A percentile compares a stretch with the other conserved stretches of the same genome.
Evolutionary conservation across 2,797 vertebrate species (phyloP).

Genomic region (Lates japonicus): DNA sequence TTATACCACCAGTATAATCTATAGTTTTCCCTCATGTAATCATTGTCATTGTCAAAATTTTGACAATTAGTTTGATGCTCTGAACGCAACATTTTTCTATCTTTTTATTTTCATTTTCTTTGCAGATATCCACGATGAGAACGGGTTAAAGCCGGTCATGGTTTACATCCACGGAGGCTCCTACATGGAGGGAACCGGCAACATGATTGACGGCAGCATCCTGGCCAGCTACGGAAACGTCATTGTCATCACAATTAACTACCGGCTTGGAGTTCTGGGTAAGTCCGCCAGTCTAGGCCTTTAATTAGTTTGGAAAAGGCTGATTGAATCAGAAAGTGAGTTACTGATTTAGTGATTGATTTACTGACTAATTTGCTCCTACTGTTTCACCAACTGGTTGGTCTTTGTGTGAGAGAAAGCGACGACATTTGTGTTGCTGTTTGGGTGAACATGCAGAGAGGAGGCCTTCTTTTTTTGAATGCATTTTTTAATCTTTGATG

Average conservation of each 20-base stretch:
- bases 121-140: constrained; percentile 94
- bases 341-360: constrained; percentile 45
- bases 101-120: constrained; percentile 19
- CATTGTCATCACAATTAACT: constrained; percentile 96
- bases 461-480: constrained; percentile 12
- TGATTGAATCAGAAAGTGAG: constrained; percentile 40
- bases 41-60: no score
- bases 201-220: constrained; percentile 97
- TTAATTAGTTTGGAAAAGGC: constrained; percentile 36
- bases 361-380: constrained; percentile 31
- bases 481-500: constrained; percentile 4
- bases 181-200: constrained; percentile 97
- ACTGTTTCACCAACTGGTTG: constrained; percentile 24
- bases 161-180: constrained; percentile 98
- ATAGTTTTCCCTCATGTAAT: no score
- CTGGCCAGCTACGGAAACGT: constrained; percentile 97
- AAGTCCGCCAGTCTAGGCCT: constrained; percentile 75
- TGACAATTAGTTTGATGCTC: no score
- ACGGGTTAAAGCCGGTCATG: constrained; percentile 95
- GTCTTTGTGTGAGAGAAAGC: neutral
- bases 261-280: constrained; percentile 95
- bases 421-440: neutral
- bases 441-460: neutral
- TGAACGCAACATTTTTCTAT: no score
- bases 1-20: no score